A percentile compares a stretch with the other conserved stretches of the same genome.
Evolutionary conservation across 2,797 vertebrate genomes (phyloP).

Genomic region (Rhinoraja longicauda): DNA sequence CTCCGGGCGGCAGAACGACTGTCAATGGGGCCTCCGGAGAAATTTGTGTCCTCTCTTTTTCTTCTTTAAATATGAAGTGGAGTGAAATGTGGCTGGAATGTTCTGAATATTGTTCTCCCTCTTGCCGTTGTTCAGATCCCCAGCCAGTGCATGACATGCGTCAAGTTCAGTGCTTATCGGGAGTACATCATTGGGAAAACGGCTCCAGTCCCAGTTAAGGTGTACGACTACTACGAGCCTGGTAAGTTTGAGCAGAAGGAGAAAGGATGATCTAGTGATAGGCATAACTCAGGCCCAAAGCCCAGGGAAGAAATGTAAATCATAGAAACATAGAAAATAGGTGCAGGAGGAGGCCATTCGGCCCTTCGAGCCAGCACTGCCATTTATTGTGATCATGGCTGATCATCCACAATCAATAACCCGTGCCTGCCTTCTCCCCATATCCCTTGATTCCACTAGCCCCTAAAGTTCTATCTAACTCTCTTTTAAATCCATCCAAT

Average conservation of each 20-base stretch:
- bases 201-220: conserved; percentile 80
- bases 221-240: conserved; percentile 92
- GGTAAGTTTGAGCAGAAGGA: conserved; percentile 52
- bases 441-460: too few relatives aligned
- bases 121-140: conserved; percentile 63
- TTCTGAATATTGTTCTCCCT: neutral
- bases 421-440: too few relatives aligned
- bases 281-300: neutral
- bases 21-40: neutral
- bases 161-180: conserved; percentile 75
- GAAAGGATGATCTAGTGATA: neutral
- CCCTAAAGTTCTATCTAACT: too few relatives aligned
- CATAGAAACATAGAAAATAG: too few relatives aligned
- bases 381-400: too few relatives aligned
- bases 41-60: neutral
- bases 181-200: conserved; percentile 89
- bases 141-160: conserved; percentile 86
- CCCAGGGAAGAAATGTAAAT: too few relatives aligned
- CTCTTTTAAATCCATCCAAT: too few relatives aligned
- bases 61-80: neutral
- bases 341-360: too few relatives aligned
- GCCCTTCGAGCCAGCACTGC: too few relatives aligned
- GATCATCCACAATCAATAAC: too few relatives aligned
- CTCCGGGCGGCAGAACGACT: neutral
- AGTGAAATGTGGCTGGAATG: neutral